Conservation (phyloP, 2,797 vertebrate genomes). For the Poecilia velifera region DNA sequence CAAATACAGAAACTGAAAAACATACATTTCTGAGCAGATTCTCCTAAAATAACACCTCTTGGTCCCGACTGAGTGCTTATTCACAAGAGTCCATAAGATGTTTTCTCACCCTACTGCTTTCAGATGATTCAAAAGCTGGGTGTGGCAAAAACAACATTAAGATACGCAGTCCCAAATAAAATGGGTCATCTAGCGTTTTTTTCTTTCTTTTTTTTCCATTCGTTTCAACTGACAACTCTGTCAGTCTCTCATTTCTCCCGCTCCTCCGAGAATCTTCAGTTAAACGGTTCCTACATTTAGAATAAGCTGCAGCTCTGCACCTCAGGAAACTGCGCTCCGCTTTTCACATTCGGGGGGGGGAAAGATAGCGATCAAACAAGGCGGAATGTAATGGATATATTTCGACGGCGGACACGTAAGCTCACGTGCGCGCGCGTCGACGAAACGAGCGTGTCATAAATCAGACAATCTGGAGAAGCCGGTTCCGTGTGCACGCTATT, state of each 20-base stretch:
- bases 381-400: not conserved
- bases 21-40: not conserved
- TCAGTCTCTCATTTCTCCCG: not conserved
- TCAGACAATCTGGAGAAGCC: not conserved
- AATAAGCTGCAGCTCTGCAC: not conserved
- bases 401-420: not conserved
- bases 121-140: not conserved
- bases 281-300: not conserved
- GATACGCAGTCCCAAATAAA: not conserved
- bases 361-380: conserved; percentile 3
- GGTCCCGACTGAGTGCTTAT: conserved; percentile 47
- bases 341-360: conserved; percentile 37
- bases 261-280: not conserved
- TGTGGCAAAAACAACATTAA: not conserved
- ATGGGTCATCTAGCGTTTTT: not conserved
- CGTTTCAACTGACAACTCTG: not conserved
- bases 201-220: not conserved
- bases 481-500: not conserved
- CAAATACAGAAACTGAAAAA: conserved; percentile 11
- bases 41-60: conserved; percentile 21
- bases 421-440: not conserved
- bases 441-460: conserved; percentile 2
- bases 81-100: not conserved
- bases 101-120: not conserved
- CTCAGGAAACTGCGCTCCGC: conserved; percentile 7